Evolutionary conservation across 2,888 invertebrate genomes (phyloP).

Genomic region (Ariolimax columbianus): DNA sequence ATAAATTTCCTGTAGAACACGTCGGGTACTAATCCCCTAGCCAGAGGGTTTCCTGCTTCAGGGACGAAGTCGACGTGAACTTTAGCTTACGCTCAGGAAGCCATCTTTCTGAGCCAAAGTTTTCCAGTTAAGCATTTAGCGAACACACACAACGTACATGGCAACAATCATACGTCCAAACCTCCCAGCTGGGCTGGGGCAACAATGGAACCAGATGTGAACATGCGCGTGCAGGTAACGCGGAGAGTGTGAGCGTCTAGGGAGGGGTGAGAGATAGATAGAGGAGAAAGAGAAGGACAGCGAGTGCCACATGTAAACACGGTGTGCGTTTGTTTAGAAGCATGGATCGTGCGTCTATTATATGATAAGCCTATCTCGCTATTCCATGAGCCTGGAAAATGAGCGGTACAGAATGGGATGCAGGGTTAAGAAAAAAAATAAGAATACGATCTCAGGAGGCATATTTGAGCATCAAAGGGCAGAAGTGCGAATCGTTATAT

Average conservation of each 20-base stretch:
- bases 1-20: too few relatives aligned
- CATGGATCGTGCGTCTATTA: not conserved
- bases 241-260: conserved; percentile 9
- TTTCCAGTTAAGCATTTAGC: conserved; percentile 2
- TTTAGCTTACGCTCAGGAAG: not conserved
- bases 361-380: too few relatives aligned
- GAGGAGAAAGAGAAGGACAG: not conserved
- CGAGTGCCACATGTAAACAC: not conserved
- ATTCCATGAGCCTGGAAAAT: too few relatives aligned
- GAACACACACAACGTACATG: not conserved
- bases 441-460: too few relatives aligned
- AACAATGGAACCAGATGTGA: not conserved
- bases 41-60: not conserved
- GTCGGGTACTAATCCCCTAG: not conserved
- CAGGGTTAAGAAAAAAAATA: too few relatives aligned
- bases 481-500: too few relatives aligned
- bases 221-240: not conserved
- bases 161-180: not conserved
- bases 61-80: conserved; percentile 11
- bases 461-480: too few relatives aligned
- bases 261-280: conserved; percentile 8
- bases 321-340: not conserved
- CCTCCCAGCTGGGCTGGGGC: not conserved
- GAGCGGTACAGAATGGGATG: too few relatives aligned
- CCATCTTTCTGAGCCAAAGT: not conserved